phyloP scores from a whole-genome alignment of 2,888 invertebrate genomes.

The Zygaena filipendulae region DNA sequence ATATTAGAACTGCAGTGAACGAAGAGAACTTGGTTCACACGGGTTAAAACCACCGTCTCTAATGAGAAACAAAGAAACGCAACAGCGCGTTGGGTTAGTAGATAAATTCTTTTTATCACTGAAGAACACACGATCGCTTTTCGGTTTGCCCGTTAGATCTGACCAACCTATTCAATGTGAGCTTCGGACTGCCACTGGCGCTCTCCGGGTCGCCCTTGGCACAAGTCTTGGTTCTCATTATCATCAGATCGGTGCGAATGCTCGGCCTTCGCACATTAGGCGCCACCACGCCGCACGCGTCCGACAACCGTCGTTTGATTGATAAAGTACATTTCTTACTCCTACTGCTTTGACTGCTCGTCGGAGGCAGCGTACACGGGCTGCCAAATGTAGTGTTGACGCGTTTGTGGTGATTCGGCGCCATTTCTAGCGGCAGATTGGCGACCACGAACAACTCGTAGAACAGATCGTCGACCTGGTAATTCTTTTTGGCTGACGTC shows the following conservation, averaged over 20 bases:
- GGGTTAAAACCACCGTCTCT: too few relatives aligned
- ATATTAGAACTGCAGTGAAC: too few relatives aligned
- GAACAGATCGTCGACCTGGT: conserved; percentile 85
- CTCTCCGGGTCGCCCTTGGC: conserved; percentile 76
- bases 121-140: conserved; percentile 54
- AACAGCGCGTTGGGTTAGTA: too few relatives aligned
- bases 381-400: conserved; percentile 81
- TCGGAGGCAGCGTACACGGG: conserved; percentile 79
- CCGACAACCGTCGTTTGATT: conserved; percentile 83
- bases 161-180: conserved; percentile 57
- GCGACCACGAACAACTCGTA: conserved; percentile 85
- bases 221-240: conserved; percentile 86
- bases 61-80: too few relatives aligned
- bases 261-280: conserved; percentile 88
- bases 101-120: conserved; percentile 45
- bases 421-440: conserved; percentile 88
- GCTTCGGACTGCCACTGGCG: conserved; percentile 61
- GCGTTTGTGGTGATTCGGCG: conserved; percentile 86
- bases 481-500: conserved; percentile 85
- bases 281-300: conserved; percentile 90
- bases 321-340: conserved; percentile 82
- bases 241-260: conserved; percentile 88
- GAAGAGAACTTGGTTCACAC: too few relatives aligned
- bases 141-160: conserved; percentile 51
- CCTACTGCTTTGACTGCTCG: conserved; percentile 72